Conservation (phyloP, 2,113 vertebrate species). For the Recurvirostra avosetta region DNA sequence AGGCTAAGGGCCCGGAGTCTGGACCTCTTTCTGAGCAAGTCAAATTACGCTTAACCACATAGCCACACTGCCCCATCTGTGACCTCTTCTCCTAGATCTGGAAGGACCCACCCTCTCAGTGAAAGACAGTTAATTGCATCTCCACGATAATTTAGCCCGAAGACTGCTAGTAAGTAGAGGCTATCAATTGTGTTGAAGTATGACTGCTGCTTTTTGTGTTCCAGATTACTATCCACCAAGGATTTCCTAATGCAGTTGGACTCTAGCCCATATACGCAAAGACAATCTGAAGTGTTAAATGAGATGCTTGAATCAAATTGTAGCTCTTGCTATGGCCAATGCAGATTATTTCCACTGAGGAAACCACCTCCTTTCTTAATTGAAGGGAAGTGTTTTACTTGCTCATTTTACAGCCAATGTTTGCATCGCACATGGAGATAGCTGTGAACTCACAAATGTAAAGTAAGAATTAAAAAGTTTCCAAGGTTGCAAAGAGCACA, state of each 20-base stretch:
- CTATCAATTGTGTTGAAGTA: constrained; percentile 63
- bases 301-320: constrained; percentile 6
- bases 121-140: constrained; percentile 53
- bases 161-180: constrained; percentile 12
- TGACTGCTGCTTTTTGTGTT: constrained; percentile 59
- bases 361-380: constrained; percentile 46
- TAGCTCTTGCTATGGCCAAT: constrained; percentile 10
- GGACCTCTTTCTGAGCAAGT: neutral
- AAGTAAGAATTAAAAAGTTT: constrained; percentile 5
- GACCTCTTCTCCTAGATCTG: constrained; percentile 39
- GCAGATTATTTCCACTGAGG: constrained; percentile 6
- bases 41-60: neutral
- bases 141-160: constrained; percentile 34
- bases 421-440: neutral
- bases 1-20: neutral
- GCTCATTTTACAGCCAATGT: neutral
- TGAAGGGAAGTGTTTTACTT: neutral
- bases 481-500: neutral
- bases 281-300: constrained; percentile 48
- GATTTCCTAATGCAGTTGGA: constrained; percentile 67
- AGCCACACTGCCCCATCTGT: neutral
- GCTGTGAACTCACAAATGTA: neutral
- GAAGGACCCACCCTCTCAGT: constrained; percentile 31
- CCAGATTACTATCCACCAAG: constrained; percentile 59
- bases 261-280: constrained; percentile 39